Base-by-base conservation (phyloP, 2,888 invertebrate species). In the Sclerodermus sp. region DNA sequence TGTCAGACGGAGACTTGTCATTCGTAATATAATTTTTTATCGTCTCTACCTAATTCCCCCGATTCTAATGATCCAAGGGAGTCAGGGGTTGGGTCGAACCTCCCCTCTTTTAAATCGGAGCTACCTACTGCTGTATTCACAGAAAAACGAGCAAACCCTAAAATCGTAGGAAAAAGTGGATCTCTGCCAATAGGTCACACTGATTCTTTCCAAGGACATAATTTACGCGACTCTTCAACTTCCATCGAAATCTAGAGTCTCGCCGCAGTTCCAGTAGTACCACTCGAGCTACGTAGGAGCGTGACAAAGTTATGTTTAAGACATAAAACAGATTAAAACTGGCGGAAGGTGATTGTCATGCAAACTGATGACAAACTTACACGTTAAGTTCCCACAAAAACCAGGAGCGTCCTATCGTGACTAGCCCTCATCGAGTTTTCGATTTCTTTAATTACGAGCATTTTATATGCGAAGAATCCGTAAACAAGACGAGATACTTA, bases 281-380 rank as follows among this genome's bases (percentile, higher is more conserved):
- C 75, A 74, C 73, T 75, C 73, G 68, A 73, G 64, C 66, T 64
- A 61, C 60, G 62, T 59, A 60, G 52, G 64, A 73, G 70, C 72
- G 70, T 71, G 75, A 73, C 73, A 66, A 62, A 61, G 58, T 52
- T 60, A 53, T 59, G 58, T 69, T 73, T 68, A 72, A 71, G 70
- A 63, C 58, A 62, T 67, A 70, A 70, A 71, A 70, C 69, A 67
- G 71, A 74, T 74, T 71, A 58, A 51, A 64, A 58, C 53, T 45
- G 34, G 34, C 34, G 53, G 54, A 44, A 52, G 63, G 58, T 66
- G 55, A 58, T 66, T 70, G 61, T 62, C 71, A 66, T 67, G 71
- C 62, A 51, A 55, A 45, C 17, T 36, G 29, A 18, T 37, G 14
- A 42, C 32, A 30, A 4, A 43, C 39, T 13, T 18, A 40, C 49